phyloP scores from a whole-genome alignment of 2,797 vertebrate genomes.

The Gouania willdenowi region DNA sequence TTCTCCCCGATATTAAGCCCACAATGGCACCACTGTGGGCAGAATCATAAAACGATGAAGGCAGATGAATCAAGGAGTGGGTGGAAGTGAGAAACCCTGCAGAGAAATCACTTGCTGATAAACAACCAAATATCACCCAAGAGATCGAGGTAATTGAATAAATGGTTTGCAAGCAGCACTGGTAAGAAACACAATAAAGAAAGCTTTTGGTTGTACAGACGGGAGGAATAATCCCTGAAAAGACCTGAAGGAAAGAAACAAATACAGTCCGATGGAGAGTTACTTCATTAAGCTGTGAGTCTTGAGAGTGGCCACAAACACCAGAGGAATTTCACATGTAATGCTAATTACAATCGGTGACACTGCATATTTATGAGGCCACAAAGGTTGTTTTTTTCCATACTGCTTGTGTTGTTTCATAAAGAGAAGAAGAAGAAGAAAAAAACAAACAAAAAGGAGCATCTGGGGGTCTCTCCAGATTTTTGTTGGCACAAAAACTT shows the following conservation, averaged over 20 bases:
- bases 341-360: background rate
- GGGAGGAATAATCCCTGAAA: background rate
- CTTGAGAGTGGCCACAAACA: too few species aligned
- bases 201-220: slow-evolving; percentile 3
- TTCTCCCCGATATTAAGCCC: background rate
- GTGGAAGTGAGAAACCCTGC: slow-evolving; percentile 14
- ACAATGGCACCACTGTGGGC: background rate
- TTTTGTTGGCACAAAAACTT: background rate
- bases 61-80: slow-evolving; percentile 6
- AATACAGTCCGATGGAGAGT: background rate
- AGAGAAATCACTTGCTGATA: slow-evolving; percentile 12
- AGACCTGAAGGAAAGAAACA: background rate
- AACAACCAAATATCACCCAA: slow-evolving; percentile 11
- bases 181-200: background rate
- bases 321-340: background rate
- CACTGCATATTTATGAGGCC: background rate
- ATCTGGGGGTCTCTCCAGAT: slow-evolving; percentile 1
- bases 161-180: slow-evolving; percentile 9
- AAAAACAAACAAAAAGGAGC: too few species aligned
- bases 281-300: background rate
- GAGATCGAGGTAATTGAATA: slow-evolving; percentile 30
- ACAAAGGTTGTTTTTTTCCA: background rate
- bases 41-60: slow-evolving; percentile 6
- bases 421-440: too few species aligned
- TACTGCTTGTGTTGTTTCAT: too few species aligned